These are phyloP conservation scores for Microplitis mediator DNA, from an alignment of 1,140 invertebrate species.

Conservation along the genomic window DNA sequence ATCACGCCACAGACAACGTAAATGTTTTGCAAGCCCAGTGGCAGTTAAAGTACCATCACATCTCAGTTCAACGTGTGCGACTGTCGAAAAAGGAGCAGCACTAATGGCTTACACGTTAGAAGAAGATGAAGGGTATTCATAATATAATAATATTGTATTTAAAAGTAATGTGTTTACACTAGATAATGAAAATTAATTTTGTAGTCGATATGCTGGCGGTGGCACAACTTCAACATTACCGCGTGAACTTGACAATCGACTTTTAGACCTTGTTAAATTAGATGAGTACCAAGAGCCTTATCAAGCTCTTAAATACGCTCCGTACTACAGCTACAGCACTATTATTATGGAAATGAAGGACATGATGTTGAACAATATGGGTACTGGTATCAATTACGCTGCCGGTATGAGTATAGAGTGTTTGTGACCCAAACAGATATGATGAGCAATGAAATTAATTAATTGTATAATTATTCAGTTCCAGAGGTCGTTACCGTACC, in stretches of 20 bases:
- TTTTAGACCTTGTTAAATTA: slow-evolving; percentile 66
- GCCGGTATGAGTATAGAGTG: slow-evolving; percentile 47
- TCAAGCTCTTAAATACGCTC: slow-evolving; percentile 76
- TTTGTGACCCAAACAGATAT: slow-evolving; percentile 45
- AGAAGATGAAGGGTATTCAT: slow-evolving; percentile 56
- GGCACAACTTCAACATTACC: slow-evolving; percentile 60
- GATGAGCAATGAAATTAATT: slow-evolving; percentile 55
- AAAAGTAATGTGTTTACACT: background rate
- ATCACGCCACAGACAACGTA: slow-evolving; percentile 76
- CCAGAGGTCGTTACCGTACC: slow-evolving; percentile 75
- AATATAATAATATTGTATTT: background rate
- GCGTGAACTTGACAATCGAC: slow-evolving; percentile 57
- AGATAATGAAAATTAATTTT: background rate
- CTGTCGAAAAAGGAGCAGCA: slow-evolving; percentile 61
- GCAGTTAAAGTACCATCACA: slow-evolving; percentile 68
- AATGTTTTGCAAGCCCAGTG: slow-evolving; percentile 76
- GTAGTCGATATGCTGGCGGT: slow-evolving; percentile 6
- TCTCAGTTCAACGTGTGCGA: slow-evolving; percentile 61
- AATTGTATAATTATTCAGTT: slow-evolving; percentile 76
- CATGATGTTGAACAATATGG: slow-evolving; percentile 68
- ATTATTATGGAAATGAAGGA: slow-evolving; percentile 79
- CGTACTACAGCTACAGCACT: slow-evolving; percentile 80
- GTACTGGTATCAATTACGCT: slow-evolving; percentile 60
- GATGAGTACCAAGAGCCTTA: slow-evolving; percentile 83
- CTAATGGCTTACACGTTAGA: slow-evolving; percentile 60